These are phyloP conservation scores for Amorpha juglandis DNA, from an alignment of 2,888 invertebrate species.

Conservation along the genomic window DNA sequence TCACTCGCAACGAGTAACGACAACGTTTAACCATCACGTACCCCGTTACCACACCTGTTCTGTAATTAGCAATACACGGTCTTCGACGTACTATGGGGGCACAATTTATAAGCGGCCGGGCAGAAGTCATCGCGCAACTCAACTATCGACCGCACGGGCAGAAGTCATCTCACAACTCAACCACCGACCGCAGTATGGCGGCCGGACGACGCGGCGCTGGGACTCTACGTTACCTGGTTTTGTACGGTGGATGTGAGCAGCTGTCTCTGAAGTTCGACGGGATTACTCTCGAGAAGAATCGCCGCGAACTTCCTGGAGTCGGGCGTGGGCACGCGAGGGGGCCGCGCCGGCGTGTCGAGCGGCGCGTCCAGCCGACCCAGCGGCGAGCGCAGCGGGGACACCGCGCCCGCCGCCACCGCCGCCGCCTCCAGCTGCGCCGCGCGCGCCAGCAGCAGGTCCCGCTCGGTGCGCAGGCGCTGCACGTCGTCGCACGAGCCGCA, in stretches of 20 bases:
- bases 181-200: too few relatives aligned
- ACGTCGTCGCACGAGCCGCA: conserved; percentile 76
- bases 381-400: conserved; percentile 76
- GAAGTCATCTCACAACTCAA: background rate
- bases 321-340: conserved; percentile 86
- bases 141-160: background rate
- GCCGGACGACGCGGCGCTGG: too few relatives aligned
- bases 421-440: conserved; percentile 85
- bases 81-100: background rate
- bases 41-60: conserved; percentile 33
- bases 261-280: conserved; percentile 92
- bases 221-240: conserved; percentile 88
- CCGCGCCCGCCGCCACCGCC: conserved; percentile 51
- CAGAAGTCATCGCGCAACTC: background rate
- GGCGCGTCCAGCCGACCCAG: conserved; percentile 88
- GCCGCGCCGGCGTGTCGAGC: conserved; percentile 86
- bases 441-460: conserved; percentile 89
- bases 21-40: conserved; percentile 35
- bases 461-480: conserved; percentile 81
- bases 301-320: conserved; percentile 91
- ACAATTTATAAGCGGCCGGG: background rate
- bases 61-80: conserved; percentile 12
- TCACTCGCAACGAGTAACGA: conserved; percentile 44
- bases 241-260: conserved; percentile 91
- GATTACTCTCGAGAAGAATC: conserved; percentile 92